Evolutionary conservation across 2,888 invertebrate species (phyloP).

Genomic region (Acleris laterana): DNA sequence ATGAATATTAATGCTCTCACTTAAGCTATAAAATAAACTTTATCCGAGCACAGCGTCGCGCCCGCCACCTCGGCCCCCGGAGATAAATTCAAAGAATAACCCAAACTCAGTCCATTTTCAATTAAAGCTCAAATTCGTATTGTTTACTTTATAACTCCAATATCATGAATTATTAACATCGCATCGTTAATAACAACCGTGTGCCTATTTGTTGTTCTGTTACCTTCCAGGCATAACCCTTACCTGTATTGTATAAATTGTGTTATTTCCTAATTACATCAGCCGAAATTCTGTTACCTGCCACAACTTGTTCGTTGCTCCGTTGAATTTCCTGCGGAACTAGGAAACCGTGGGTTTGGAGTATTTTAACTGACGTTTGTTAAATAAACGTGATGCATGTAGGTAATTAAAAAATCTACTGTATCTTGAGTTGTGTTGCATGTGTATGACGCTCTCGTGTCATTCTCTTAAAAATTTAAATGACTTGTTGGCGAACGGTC

Average conservation of each 20-base stretch:
- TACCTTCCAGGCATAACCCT: slow-evolving; percentile 46
- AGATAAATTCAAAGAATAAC: slow-evolving; percentile 79
- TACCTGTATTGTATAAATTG: slow-evolving; percentile 36
- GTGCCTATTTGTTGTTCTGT: slow-evolving; percentile 57
- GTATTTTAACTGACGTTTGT: slow-evolving; percentile 14
- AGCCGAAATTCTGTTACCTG: slow-evolving; percentile 35
- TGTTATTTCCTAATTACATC: slow-evolving; percentile 37
- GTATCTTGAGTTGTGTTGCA: no score
- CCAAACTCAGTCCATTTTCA: slow-evolving; percentile 75
- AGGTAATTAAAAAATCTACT: no score
- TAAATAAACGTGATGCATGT: not conserved
- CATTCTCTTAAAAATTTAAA: no score
- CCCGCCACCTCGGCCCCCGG: slow-evolving; percentile 60
- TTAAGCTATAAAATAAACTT: slow-evolving; percentile 83
- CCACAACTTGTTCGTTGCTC: slow-evolving; percentile 34
- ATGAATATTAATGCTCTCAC: slow-evolving; percentile 82
- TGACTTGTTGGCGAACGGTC: no score
- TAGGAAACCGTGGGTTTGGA: slow-evolving; percentile 21
- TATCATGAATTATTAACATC: slow-evolving; percentile 70
- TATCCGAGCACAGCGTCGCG: slow-evolving; percentile 75
- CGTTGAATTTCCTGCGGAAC: slow-evolving; percentile 29
- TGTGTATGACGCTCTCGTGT: no score
- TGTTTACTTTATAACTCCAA: slow-evolving; percentile 70
- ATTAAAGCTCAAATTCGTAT: slow-evolving; percentile 73
- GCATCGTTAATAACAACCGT: slow-evolving; percentile 57